A percentile compares a stretch with the other conserved stretches of the same genome.
phyloP scores from a whole-genome alignment of 2,888 invertebrate species.

The Amphipoea oculea region DNA sequence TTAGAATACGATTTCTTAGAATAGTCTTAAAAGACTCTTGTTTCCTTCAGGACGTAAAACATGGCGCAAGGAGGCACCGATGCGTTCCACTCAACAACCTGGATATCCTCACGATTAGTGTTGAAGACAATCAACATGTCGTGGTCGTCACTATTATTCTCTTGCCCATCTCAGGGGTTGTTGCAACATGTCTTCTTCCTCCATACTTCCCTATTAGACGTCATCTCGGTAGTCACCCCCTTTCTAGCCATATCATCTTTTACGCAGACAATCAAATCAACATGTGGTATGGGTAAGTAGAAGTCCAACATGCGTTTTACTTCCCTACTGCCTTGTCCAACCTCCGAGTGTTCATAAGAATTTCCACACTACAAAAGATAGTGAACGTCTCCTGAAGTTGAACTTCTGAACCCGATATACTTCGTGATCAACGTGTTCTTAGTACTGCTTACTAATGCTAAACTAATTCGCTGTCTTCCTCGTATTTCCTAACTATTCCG shows the following conservation, averaged over 20 bases:
- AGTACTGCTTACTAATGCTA: constrained; percentile 52
- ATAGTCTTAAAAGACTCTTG: not conserved
- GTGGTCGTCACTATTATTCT: not conserved
- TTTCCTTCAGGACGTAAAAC: too few species aligned
- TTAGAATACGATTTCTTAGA: too few species aligned
- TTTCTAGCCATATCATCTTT: not conserved
- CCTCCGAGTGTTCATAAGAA: not conserved
- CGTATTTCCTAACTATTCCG: constrained; percentile 45
- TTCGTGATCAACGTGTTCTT: constrained; percentile 30
- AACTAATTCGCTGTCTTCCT: constrained; percentile 51
- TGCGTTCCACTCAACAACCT: not conserved
- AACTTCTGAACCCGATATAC: constrained; percentile 39
- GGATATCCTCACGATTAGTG: not conserved
- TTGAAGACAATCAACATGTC: not conserved
- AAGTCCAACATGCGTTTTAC: not conserved
- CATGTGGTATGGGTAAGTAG: not conserved
- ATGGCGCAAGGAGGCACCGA: too few species aligned
- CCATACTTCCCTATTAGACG: not conserved
- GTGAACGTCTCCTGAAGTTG: constrained; percentile 16
- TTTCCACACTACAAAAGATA: not conserved
- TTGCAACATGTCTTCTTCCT: not conserved
- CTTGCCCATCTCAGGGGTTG: not conserved
- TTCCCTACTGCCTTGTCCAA: not conserved
- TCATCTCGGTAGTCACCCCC: not conserved
- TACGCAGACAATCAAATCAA: not conserved